Evolutionary conservation across 1,140 invertebrate species (phyloP).

Genomic region (Amyelois transitella): DNA sequence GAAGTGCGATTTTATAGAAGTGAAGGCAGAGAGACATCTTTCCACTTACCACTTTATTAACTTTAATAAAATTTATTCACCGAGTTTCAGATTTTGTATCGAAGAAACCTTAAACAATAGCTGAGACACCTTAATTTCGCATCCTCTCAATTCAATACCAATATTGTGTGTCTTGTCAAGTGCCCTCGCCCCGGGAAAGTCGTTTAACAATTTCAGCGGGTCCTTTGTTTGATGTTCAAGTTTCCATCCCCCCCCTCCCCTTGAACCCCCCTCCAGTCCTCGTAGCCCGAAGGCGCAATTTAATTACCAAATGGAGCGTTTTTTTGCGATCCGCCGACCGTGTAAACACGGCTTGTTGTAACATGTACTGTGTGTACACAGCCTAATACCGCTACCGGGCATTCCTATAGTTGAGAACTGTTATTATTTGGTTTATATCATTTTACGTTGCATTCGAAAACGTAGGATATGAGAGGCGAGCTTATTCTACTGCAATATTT

Average conservation of each 20-base stretch:
- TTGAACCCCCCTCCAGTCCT: background rate
- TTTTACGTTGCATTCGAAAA: background rate
- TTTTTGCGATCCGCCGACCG: constrained; percentile 35
- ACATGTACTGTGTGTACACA: constrained; percentile 13
- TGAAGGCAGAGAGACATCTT: too few relatives aligned
- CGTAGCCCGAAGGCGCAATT: constrained; percentile 39
- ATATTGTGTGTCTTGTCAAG: background rate
- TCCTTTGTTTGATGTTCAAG: constrained; percentile 41
- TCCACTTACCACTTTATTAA: too few relatives aligned
- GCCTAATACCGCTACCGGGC: background rate
- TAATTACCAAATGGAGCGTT: constrained; percentile 66
- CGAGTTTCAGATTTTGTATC: background rate
- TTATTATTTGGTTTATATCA: background rate
- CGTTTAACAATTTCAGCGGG: background rate
- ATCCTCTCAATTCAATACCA: background rate
- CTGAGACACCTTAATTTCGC: too few relatives aligned
- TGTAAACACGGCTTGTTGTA: constrained; percentile 19
- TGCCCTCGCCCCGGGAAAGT: background rate
- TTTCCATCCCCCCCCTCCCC: constrained; percentile 18
- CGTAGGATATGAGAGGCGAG: too few relatives aligned
- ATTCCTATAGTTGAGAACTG: background rate
- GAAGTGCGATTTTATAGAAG: too few relatives aligned
- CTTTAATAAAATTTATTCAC: too few relatives aligned
- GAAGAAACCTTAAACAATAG: too few relatives aligned
- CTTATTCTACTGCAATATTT: too few relatives aligned